Percentiles rank a stretch among this genome's conserved stretches.
Evolutionary conservation across 2,113 vertebrate genomes (phyloP).

Genomic region (Sander lucioperca): DNA sequence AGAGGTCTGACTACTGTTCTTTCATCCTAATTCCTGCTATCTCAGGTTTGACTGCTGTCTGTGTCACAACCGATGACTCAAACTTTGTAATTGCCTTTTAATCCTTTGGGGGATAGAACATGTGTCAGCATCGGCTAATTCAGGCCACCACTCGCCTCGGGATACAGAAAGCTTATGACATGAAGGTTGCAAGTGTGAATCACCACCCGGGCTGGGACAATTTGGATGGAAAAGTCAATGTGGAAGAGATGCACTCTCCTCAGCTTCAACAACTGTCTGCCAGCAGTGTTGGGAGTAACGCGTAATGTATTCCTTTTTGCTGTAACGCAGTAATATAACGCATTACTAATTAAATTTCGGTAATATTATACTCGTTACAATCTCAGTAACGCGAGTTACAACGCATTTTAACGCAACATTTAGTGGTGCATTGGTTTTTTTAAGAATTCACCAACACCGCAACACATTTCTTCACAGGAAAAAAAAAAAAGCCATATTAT

Average conservation of each 20-base stretch:
- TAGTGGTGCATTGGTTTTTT: no score
- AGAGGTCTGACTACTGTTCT: no score
- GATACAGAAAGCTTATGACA: conserved; percentile 40
- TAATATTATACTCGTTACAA: no score
- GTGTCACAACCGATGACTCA: conserved; percentile 64
- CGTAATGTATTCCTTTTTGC: no score
- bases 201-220: conserved; percentile 7
- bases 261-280: not conserved
- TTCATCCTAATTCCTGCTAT: conserved; percentile 52
- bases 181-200: conserved; percentile 42
- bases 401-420: no score
- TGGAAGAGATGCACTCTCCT: not conserved
- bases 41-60: conserved; percentile 38
- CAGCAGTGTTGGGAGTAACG: no score
- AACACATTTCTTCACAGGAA: no score
- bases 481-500: no score
- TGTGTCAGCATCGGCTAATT: conserved; percentile 52
- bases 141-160: conserved; percentile 19
- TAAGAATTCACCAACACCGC: no score
- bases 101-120: conserved; percentile 54
- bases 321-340: no score
- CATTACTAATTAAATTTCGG: no score
- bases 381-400: no score
- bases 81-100: conserved; percentile 65
- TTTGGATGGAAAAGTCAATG: conserved; percentile 19